A percentile compares a stretch with the other conserved stretches of the same genome.
phyloP scores from a whole-genome alignment of 2,113 vertebrate species.

The Phalacrocorax brasilianus region DNA sequence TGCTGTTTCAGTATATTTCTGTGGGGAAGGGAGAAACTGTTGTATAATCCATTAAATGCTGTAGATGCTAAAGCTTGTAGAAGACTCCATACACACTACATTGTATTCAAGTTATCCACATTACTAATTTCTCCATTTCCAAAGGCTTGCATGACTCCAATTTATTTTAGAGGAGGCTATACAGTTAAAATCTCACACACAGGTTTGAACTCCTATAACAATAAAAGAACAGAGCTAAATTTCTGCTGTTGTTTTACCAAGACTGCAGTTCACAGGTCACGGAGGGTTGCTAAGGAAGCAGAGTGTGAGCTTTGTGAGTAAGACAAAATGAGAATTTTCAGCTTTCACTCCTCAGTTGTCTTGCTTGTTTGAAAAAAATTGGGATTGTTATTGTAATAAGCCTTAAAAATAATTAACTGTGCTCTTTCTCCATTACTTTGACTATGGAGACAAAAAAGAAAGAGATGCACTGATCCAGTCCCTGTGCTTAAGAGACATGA shows the following conservation, averaged over 20 bases:
- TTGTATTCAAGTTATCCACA: not conserved
- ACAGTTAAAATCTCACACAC: not conserved
- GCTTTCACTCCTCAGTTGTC: not conserved
- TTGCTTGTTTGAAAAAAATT: not conserved
- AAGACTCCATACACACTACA: not conserved
- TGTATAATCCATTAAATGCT: not conserved
- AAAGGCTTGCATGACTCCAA: not conserved
- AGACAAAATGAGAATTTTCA: conserved; percentile 6
- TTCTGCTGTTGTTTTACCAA: not conserved
- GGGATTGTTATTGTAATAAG: conserved; percentile 9
- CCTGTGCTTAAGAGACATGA: not conserved
- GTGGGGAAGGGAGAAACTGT: not conserved
- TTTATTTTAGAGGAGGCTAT: not conserved
- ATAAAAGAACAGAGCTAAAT: not conserved
- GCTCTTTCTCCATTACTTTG: not conserved
- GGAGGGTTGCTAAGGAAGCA: not conserved
- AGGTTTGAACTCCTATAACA: not conserved
- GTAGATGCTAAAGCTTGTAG: not conserved
- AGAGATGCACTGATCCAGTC: not conserved
- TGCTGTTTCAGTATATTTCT: not conserved
- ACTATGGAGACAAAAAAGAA: not conserved
- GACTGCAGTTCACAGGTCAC: not conserved
- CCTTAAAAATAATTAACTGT: conserved; percentile 25
- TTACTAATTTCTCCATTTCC: not conserved
- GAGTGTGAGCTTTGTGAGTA: not conserved